These are phyloP conservation scores for Cololabis saira DNA, from an alignment of 2,113 vertebrate species.

Conservation along the genomic window DNA sequence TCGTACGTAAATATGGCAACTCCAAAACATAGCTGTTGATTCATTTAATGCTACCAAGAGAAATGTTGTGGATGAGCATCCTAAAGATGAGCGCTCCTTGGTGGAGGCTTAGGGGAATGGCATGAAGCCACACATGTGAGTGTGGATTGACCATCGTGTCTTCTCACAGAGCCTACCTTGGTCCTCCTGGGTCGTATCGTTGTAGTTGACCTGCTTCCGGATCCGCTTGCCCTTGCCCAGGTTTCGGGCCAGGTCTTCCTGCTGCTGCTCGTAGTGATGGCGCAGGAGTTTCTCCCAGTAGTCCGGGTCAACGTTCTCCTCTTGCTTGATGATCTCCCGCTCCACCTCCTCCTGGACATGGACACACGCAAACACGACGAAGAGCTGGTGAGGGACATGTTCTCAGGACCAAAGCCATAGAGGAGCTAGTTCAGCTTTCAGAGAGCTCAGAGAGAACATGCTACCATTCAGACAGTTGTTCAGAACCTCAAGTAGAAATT, in stretches of 20 bases:
- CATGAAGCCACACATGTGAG: not conserved
- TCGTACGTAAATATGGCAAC: not conserved
- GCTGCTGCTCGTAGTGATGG: conserved; percentile 98
- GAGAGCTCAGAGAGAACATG: too few species aligned
- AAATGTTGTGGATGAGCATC: not conserved
- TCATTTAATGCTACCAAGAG: not conserved
- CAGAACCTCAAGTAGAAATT: too few species aligned
- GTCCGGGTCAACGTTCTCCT: conserved; percentile 98
- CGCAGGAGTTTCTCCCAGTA: conserved; percentile 98
- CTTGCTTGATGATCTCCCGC: conserved; percentile 98
- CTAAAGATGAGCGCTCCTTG: not conserved
- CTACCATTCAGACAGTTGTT: too few species aligned
- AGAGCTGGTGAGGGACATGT: too few species aligned
- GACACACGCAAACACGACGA: not conserved
- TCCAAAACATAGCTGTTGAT: not conserved
- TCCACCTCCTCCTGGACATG: conserved; percentile 92
- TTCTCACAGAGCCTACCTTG: conserved; percentile 84
- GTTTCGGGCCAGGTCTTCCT: conserved; percentile 95
- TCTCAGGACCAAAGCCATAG: too few species aligned
- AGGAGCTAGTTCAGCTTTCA: too few species aligned
- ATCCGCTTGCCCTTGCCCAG: conserved; percentile 96
- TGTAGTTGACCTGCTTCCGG: conserved; percentile 99
- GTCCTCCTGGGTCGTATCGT: conserved; percentile 96
- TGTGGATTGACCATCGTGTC: not conserved
- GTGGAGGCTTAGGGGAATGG: not conserved